Evolutionary conservation across 2,113 vertebrate genomes (phyloP), one percentile per base, ranked within the genome.

Genomic region (Triplophysa tibetana): DNA sequence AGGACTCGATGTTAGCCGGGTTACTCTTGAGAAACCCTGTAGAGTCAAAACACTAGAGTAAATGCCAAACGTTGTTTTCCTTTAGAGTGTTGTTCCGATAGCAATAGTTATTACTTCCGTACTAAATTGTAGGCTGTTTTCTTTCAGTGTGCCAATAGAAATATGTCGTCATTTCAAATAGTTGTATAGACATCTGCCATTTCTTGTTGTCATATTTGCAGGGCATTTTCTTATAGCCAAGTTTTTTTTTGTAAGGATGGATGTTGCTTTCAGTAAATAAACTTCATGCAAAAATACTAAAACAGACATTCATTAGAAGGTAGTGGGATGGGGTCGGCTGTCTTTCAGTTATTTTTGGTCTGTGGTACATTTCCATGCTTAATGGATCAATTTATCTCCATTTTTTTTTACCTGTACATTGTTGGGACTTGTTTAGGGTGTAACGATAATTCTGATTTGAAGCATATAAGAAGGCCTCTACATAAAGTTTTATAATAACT

Each of bases 191-290:
- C 60, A 54, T 33, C 54, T 74, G 41, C 63, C 14, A 13, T 5
- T 76, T 52, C 16, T 63, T 8, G 21, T 72, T 72, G 69, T 54
- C 24, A 54, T 54, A 33, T 58, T 43, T 12, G 54, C 2, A 43
- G 70, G 76, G 70, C 63, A 77, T 77, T 77, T 77, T 52, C 75
- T 65, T 77, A 77, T 64, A 77, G 75, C 75, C 11, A 77, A 77
- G 11, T 75, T 75, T 63, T 24, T 8, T 12, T 62, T 21, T 2
- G 10, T 26, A 29, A 21, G n/a, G 21, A 21, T 70, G 17, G 26
- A 58, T 58, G 7, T 38, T 72, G 10, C 19, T 58, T 72, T 60
- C 54, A 61, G 12, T 60, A 8, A 60, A 74, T 74, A 74, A 60
- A 60, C 70, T 74, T 61, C 16, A 58, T 58, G 48, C 70, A 73